These are phyloP conservation scores for Lathronympha strigana DNA, from an alignment of 2,888 invertebrate species.

Conservation along the genomic window DNA sequence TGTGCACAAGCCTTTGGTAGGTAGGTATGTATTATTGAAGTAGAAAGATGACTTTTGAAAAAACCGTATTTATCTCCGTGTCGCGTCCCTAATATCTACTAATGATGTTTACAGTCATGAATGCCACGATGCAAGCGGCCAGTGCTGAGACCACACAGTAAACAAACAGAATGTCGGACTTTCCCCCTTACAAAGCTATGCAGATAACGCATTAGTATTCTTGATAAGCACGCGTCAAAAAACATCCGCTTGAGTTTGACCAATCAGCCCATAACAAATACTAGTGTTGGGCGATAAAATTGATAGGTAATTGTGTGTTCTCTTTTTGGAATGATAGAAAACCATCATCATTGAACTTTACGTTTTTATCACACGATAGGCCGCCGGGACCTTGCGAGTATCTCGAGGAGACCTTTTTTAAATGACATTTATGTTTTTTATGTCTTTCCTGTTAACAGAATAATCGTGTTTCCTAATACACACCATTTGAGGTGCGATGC, in stretches of 20 bases:
- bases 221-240: conserved; percentile 38
- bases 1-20: too few relatives aligned
- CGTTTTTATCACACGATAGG: not conserved
- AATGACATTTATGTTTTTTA: too few relatives aligned
- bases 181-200: conserved; percentile 31
- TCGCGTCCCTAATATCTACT: too few relatives aligned
- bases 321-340: not conserved
- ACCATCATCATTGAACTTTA: not conserved
- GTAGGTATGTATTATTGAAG: too few relatives aligned
- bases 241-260: conserved; percentile 37
- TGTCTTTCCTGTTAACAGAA: too few relatives aligned
- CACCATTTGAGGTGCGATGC: too few relatives aligned
- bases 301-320: not conserved
- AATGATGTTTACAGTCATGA: conserved; percentile 9
- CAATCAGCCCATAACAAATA: not conserved
- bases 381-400: too few relatives aligned
- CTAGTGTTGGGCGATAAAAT: not conserved
- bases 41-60: too few relatives aligned
- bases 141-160: conserved; percentile 2
- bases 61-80: not conserved
- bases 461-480: too few relatives aligned
- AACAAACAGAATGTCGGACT: conserved; percentile 29
- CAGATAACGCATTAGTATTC: conserved; percentile 21
- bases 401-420: too few relatives aligned
- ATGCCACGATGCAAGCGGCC: not conserved